Base-by-base conservation (phyloP, 2,888 invertebrate genomes). In the Lypha dubia region DNA sequence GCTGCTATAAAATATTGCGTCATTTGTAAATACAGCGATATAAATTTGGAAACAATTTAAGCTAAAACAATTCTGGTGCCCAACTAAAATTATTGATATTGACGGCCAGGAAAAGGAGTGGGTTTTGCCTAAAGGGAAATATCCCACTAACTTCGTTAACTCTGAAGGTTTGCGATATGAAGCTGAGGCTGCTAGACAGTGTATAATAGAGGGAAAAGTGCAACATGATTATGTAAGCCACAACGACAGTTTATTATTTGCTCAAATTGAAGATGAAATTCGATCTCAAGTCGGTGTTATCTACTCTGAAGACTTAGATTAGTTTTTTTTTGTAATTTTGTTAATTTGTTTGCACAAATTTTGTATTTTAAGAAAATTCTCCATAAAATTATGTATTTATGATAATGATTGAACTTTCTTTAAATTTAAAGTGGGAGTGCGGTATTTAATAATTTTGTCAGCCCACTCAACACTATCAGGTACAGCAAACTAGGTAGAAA, bases 111-210 rank as follows among this genome's bases (percentile, higher is more conserved):
- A 93, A 87, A 94, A 93, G 63, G 94, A 95, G 86, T 95, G 94
- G 93, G 92, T 94, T 35, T 90, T 96, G 24, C 96, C 97, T 0
- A 93, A 94, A 86, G 94, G 94, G 7, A 93, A 94, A 85, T 92
- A 88, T 53, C 51, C 93, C 81, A 94, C 94, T 84, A 95, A 95
- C 89, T 96, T 95, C 89, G 90, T 91, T 77, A 96, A 96, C 88
- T 96, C 96, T 84, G 94, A 94, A 24, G 96, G 96, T 1, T 93
- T 97, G 63, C 93, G 94, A 84, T 97, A 96, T 90, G 95, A 97
- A 92, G 97, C 97, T 46, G 94, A 94, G 86, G 96, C 96, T 91
- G 96, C 95, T 70, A 94, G 96, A 88, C 93, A 94, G 83, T 96
- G 96, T 88, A 94, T 97, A 46, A 92, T 93, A 88, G 90, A 93